Evolutionary conservation across 2,888 invertebrate genomes (phyloP), one percentile per base, ranked within the genome.

Genomic region (Gibbula magus): DNA sequence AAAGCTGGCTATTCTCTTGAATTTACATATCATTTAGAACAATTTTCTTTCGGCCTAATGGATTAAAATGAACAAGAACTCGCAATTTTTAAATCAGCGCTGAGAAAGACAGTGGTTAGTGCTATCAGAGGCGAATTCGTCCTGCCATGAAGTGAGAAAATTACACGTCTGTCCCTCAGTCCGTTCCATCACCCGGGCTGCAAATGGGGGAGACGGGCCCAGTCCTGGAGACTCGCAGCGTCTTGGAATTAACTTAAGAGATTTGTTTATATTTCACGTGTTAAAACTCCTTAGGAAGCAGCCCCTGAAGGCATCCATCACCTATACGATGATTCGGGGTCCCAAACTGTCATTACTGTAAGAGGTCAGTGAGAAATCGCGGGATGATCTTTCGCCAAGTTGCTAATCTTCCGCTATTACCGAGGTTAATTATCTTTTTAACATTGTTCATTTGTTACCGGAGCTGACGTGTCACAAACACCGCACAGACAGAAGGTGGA

Each of bases 201-300:
- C 66, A 66, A 52, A 39, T 35, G 35, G 51, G 61, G 25, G 29
- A n/a, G 39, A 25, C n/a, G 20, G 45, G 16, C 51, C 25, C 39
- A 29, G 66, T 77, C 22, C 45, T 52, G 32, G 77, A 61, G 32
- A 66, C 66, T 29, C 52, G 66, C 45, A 45, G 45, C 66, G 39
- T 66, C 61, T 29, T 22, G 66, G 77, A 77, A 66, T 77, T 77
- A 77, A 67, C 77, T 77, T 51, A 77, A 77, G 66, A 77, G 77
- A 77, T 77, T 77, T 77, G 77, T 77, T 77, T 77, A 77, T 77
- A 61, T 77, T 77, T 77, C 77, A 66, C 77, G 77, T 77, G 77
- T 77, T 77, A 77, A 77, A 77, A 22, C 45, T 51, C 66, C 77
- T 77, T 77, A 66, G 52, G 51, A 51, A 66, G 61, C 66, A 32